Conservation (phyloP, 2,797 vertebrate genomes). For the Gymnocypris eckloni region DNA sequence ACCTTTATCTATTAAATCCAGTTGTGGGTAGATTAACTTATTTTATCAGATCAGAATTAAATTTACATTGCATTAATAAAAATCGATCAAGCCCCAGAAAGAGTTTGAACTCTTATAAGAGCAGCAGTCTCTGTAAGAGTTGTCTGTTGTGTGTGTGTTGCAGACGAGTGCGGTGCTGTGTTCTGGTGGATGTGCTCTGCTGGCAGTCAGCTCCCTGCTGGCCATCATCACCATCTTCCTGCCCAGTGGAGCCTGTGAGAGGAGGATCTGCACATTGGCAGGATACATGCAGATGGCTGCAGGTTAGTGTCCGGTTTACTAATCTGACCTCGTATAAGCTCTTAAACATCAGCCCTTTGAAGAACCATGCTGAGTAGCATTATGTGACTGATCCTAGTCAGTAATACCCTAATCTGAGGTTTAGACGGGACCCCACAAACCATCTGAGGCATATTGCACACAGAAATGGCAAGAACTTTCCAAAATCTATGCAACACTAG, state of each 20-base stretch:
- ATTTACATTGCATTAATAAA: neutral
- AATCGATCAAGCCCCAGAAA: conserved; percentile 1
- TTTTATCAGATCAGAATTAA: neutral
- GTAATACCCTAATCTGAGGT: neutral
- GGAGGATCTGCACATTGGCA: conserved; percentile 88
- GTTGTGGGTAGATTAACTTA: neutral
- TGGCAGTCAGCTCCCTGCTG: conserved; percentile 90
- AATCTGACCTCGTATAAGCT: conserved; percentile 29
- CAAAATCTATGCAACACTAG: neutral
- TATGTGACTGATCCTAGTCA: conserved; percentile 8
- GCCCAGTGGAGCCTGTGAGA: conserved; percentile 88
- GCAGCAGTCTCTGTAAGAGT: conserved; percentile 5
- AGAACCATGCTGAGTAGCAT: neutral
- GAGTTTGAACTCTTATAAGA: neutral
- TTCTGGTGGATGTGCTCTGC: conserved; percentile 87
- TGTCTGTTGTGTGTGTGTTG: conserved; percentile 59
- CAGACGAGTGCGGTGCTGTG: conserved; percentile 94
- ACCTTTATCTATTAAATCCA: neutral
- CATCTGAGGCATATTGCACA: neutral
- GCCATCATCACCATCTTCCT: conserved; percentile 91
- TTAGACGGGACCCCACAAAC: neutral
- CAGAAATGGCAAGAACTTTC: neutral
- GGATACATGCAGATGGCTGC: conserved; percentile 94
- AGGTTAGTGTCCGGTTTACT: conserved; percentile 75
- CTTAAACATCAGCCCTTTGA: neutral